A percentile compares a stretch with the other conserved stretches of the same genome.
phyloP scores from a whole-genome alignment of 2,797 vertebrate genomes.

The Neostethus bicornis region DNA sequence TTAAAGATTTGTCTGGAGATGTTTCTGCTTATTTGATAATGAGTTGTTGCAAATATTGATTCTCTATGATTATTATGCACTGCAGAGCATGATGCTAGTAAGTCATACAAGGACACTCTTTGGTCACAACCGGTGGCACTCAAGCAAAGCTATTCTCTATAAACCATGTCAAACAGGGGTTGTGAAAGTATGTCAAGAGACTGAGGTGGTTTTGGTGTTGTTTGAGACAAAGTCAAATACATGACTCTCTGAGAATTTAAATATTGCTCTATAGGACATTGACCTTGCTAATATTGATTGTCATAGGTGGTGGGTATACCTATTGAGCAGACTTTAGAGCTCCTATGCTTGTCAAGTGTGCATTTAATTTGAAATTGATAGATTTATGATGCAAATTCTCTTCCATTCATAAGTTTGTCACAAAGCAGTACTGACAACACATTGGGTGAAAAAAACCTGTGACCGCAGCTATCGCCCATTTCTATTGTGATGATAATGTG shows the following conservation, averaged over 20 bases:
- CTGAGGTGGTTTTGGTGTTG: conserved; percentile 18
- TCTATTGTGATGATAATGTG: no score
- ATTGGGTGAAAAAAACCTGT: no score
- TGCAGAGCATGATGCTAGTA: conserved; percentile 10
- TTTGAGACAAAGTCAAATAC: conserved; percentile 37
- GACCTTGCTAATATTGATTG: not conserved
- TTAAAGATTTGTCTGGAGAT: conserved; percentile 21
- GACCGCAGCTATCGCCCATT: no score
- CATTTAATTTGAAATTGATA: no score
- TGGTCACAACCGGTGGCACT: conserved; percentile 29
- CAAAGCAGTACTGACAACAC: no score
- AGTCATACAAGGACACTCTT: conserved; percentile 12
- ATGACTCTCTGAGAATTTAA: conserved; percentile 7
- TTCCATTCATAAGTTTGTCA: no score
- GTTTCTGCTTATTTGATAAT: conserved; percentile 19
- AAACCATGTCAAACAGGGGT: conserved; percentile 21
- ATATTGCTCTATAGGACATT: not conserved
- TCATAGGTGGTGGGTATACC: not conserved
- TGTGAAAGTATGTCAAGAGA: conserved; percentile 20
- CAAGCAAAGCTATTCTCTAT: conserved; percentile 33
- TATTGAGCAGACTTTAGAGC: not conserved
- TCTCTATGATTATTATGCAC: conserved; percentile 32
- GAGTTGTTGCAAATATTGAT: conserved; percentile 47
- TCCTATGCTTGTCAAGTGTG: no score
- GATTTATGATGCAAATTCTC: no score